Evolutionary conservation across 2,888 invertebrate species (phyloP), one percentile per base, ranked within the genome.

Genomic region (Eilema griseolum): DNA sequence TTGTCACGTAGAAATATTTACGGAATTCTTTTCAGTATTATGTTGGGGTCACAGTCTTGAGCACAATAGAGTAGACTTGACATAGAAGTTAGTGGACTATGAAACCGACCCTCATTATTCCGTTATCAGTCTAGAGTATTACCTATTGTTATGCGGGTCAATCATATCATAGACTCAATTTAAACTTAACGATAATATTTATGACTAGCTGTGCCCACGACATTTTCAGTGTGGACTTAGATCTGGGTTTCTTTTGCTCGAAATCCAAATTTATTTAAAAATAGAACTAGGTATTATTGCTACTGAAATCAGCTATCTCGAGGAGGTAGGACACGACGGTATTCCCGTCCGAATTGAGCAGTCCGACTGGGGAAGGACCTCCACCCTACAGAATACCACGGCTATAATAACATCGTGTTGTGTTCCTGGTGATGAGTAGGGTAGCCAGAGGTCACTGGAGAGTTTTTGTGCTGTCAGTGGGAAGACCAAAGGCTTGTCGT

Each of bases 101-200:
- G 71, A 84, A 77, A 79, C 73, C 77, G 78, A 78, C 84, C 80
- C 79, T 79, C 80, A 79, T 79, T 83, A 83, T 77, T 80, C 70
- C 78, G 81, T 83, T 87, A 86, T 87, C 87, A 80, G 82, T 73
- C 68, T 77, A 56, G 66, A 74, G 78, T 67, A 75, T 71, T 52
- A 67, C 64, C 67, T 56, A 69, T 66, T 59, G 71, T 66, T 66
- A 80, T 78, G 75, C 81, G 83, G 83, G 79, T 81, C 80, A 81
- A 83, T 72, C 70, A 78, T 41, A 24, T 57, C 16, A 24, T 20
- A 46, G n/a, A n/a, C 28, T 37, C 60, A 33, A 46, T 23, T 23
- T 46, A 33, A 62, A 41, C 16, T 41, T 41, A n/a, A 41, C 16
- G 24, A 24, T 62, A 24, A 3, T 24, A 23, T 37, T 61, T 61